These are phyloP conservation scores for Sternotherus odoratus DNA, from an alignment of 2,797 vertebrate genomes.

Conservation along the genomic window DNA sequence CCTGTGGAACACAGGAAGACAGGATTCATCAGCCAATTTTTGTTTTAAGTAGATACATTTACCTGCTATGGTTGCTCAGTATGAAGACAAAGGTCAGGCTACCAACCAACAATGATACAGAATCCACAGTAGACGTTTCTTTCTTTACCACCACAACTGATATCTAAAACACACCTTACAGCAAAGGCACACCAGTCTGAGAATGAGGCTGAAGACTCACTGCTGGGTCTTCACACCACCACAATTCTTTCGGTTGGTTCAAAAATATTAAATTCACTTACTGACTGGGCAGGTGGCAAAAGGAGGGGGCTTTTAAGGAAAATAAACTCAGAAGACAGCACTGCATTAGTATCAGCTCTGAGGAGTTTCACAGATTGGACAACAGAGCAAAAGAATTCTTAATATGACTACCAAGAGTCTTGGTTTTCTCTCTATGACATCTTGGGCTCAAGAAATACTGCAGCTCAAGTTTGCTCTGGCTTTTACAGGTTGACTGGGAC, in stretches of 20 bases:
- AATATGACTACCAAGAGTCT: not conserved
- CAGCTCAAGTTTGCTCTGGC: not conserved
- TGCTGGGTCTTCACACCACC: no score
- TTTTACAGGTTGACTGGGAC: not conserved
- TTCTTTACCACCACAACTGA: not conserved
- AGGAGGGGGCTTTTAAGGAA: not conserved
- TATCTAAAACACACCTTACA: not conserved
- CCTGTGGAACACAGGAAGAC: not conserved
- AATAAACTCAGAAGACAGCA: not conserved
- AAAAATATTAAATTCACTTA: not conserved
- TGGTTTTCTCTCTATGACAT: not conserved
- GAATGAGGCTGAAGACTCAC: no score
- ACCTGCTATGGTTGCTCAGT: not conserved
- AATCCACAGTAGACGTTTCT: not conserved
- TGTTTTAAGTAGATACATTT: not conserved
- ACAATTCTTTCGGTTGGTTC: not conserved
- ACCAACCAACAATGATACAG: not conserved
- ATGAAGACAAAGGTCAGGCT: not conserved
- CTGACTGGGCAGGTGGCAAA: not conserved
- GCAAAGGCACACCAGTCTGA: not conserved
- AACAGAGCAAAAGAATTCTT: not conserved
- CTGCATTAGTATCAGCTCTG: not conserved
- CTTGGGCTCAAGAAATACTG: not conserved
- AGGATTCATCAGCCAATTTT: not conserved
- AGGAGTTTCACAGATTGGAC: not conserved